These are phyloP conservation scores for Acanthurus tractus DNA, from an alignment of 2,797 vertebrate genomes.

Conservation along the genomic window DNA sequence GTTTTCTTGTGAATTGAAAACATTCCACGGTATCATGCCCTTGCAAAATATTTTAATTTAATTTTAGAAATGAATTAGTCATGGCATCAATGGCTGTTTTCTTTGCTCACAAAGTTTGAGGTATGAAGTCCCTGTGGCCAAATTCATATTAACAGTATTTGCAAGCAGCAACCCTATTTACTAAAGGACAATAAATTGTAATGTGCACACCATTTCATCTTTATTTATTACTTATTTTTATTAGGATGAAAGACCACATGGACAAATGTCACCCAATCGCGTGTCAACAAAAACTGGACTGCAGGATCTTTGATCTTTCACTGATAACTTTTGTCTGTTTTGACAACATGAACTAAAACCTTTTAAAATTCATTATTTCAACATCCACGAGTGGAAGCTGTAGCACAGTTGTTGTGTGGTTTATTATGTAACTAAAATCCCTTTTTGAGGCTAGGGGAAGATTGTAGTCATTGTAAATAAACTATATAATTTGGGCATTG, in stretches of 20 bases:
- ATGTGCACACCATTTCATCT: neutral
- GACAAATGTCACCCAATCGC: neutral
- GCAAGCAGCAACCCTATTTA: constrained; percentile 1
- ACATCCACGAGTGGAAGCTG: neutral
- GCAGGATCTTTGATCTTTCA: neutral
- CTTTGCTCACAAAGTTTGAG: constrained; percentile 12
- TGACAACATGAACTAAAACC: neutral
- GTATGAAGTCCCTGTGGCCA: constrained; percentile 10
- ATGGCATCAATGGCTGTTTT: neutral
- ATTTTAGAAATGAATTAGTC: constrained; percentile 19
- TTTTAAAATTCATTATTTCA: neutral
- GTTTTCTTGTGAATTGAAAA: neutral
- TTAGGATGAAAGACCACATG: neutral
- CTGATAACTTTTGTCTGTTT: neutral
- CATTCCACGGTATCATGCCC: neutral
- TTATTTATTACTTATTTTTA: too few species aligned
- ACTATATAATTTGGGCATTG: neutral
- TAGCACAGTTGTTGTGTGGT: neutral
- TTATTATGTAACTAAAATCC: neutral
- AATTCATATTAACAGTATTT: neutral
- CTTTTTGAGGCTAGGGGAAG: neutral
- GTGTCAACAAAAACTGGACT: constrained; percentile 6
- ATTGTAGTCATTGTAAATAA: neutral
- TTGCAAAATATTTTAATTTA: constrained; percentile 1
- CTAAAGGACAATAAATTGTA: constrained; percentile 2